A percentile compares a stretch with the other conserved stretches of the same genome.
These are phyloP conservation scores for Cheirogaleus medius DNA, from an alignment of 2,113 vertebrate genomes.

Conservation along the genomic window DNA sequence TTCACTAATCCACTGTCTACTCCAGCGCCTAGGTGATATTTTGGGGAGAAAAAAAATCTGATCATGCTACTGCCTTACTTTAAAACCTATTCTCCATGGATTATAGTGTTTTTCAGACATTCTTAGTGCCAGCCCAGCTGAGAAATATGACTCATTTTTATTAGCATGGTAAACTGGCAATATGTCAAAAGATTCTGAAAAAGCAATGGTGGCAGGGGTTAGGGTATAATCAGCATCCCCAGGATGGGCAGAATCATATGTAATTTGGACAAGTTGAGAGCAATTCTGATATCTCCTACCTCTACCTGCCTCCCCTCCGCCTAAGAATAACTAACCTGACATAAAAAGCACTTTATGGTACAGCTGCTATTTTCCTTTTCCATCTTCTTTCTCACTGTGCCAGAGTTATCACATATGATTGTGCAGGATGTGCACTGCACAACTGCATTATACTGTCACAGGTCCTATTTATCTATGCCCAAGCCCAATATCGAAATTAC, in stretches of 20 bases:
- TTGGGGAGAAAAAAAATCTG: background rate
- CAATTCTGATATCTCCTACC: background rate
- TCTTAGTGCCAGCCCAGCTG: background rate
- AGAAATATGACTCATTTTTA: background rate
- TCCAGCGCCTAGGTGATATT: background rate
- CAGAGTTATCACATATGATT: background rate
- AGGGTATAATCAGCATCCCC: background rate
- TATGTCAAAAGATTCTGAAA: background rate
- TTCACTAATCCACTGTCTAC: background rate
- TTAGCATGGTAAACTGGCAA: background rate
- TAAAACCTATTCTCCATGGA: background rate
- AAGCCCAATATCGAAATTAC: background rate
- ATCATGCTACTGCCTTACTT: background rate
- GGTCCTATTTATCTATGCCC: background rate
- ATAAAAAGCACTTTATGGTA: background rate
- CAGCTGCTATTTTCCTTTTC: background rate
- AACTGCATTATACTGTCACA: accelerated
- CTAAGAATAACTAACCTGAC: background rate
- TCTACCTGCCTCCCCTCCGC: accelerated
- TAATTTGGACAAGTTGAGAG: background rate
- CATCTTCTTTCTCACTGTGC: background rate
- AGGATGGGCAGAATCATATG: background rate
- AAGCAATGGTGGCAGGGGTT: background rate
- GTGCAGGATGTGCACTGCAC: background rate
- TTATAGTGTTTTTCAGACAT: background rate